Conservation (phyloP, 2,888 invertebrate genomes). For the Drosophila lutescens region DNA sequence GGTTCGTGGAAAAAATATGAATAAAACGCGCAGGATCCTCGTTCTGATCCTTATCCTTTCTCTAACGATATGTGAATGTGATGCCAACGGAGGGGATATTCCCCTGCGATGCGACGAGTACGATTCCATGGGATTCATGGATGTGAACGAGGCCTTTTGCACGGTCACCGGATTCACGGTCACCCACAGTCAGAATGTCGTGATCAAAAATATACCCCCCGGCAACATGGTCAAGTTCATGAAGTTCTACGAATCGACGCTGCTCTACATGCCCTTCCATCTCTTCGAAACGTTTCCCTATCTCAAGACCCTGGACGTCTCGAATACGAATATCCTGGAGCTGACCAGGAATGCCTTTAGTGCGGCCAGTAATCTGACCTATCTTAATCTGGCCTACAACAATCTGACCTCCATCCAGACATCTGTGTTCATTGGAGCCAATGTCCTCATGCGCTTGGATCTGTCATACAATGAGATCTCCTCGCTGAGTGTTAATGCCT, state of each 20-base stretch:
- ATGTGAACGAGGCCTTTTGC: constrained; percentile 79
- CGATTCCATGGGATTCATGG: constrained; percentile 80
- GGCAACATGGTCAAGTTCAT: constrained; percentile 82
- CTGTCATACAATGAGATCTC: constrained; percentile 79
- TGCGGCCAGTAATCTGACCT: constrained; percentile 79
- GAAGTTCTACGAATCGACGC: constrained; percentile 83
- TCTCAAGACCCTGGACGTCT: constrained; percentile 81
- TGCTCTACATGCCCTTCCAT: constrained; percentile 83
- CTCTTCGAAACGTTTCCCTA: constrained; percentile 81
- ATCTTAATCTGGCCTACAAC: constrained; percentile 81
- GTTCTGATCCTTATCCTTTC: constrained; percentile 12
- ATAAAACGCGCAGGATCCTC: constrained; percentile 4
- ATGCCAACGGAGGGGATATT: constrained; percentile 75
- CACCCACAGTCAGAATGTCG: constrained; percentile 82
- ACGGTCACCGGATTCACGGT: constrained; percentile 82
- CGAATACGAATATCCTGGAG: constrained; percentile 82
- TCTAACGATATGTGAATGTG: background rate
- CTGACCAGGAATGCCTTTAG: constrained; percentile 82
- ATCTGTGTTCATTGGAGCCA: constrained; percentile 82
- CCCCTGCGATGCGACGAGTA: constrained; percentile 83
- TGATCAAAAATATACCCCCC: constrained; percentile 74
- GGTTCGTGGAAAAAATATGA: constrained; percentile 52
- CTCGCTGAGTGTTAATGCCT: constrained; percentile 78
- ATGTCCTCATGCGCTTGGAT: constrained; percentile 79
- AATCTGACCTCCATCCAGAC: constrained; percentile 81